Conservation (phyloP, 1,140 invertebrate genomes). For the Delia radicum region DNA sequence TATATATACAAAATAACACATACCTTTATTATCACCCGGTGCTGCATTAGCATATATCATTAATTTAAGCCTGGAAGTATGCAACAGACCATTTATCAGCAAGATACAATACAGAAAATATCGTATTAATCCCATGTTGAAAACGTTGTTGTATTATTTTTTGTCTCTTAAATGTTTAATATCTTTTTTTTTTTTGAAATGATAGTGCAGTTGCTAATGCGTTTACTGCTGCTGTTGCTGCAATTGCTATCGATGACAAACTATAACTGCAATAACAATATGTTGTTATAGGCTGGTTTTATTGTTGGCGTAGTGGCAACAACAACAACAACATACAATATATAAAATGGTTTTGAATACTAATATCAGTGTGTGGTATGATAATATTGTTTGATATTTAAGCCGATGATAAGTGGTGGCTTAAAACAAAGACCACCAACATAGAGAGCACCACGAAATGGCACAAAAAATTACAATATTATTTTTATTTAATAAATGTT, state of each 20-base stretch:
- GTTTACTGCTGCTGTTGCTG: neutral
- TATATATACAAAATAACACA: no score
- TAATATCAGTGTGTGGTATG: neutral
- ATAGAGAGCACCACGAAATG: neutral
- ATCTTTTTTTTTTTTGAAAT: neutral
- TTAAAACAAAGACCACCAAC: neutral
- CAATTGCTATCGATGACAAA: no score
- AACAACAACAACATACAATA: neutral
- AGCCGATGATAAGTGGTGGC: neutral
- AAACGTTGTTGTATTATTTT: neutral
- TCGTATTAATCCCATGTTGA: conserved; percentile 22
- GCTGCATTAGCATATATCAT: conserved; percentile 5
- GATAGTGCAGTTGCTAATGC: neutral
- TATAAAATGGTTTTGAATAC: neutral
- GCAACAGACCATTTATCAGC: conserved; percentile 17
- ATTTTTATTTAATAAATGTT: neutral
- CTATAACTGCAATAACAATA: no score
- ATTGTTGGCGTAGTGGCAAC: neutral
- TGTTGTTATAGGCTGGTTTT: neutral
- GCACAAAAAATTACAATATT: neutral
- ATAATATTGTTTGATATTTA: conserved; percentile 2
- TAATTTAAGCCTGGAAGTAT: conserved; percentile 9
- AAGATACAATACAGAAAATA: neutral
- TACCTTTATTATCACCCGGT: neutral
- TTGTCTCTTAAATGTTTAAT: neutral